Evolutionary conservation across 1,140 invertebrate species (phyloP), one percentile per base, ranked within the genome.

Genomic region (Pemphigus obesinymphae): DNA sequence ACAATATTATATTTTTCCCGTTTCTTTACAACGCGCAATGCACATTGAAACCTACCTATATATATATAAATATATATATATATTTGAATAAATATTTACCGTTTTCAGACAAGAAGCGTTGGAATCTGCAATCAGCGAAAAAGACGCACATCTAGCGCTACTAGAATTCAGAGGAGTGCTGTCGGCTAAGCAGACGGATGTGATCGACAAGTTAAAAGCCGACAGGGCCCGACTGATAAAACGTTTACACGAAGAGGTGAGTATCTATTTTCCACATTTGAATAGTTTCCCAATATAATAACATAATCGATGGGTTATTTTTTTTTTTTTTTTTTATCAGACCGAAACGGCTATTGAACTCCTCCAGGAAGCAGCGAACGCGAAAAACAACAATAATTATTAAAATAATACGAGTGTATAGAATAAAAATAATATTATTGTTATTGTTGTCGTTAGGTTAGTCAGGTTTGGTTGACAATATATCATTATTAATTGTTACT

Each of bases 91-190:
- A n/a, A n/a, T n/a, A n/a, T n/a, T 75, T 58, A 37, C 50, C 82
- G 26, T 85, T 88, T 88, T n/a, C 85, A 95, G 93, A 86, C 92
- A 93, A 87, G 94, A 96, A 88, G 92, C 94, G 81, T 86, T 96
- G 43, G 91, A 94, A 87, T 90, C 92, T 68, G 91, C 93, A 2
- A 92, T 96, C 58, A 94, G 92, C 85, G 94, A 96, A 85, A 96
- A 95, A 86, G 95, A 96, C 87, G 91, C 94, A 23, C 93, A 94
- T 86, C 89, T 96, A 83, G 94, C 93, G 1, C 87, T 95, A 82
- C 86, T 96, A 63, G 94, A 96, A 87, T 91, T 95, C 86, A 92
- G 92, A 45, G 91, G 92, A 31, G 90, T 92, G 78, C 90, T 92
- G 86, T 91, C 89, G 58, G 89, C 90, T 63, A 87, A 86, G 82